Evolutionary conservation across 2,797 vertebrate genomes (phyloP).

Genomic region (Hafferia zeledoni): DNA sequence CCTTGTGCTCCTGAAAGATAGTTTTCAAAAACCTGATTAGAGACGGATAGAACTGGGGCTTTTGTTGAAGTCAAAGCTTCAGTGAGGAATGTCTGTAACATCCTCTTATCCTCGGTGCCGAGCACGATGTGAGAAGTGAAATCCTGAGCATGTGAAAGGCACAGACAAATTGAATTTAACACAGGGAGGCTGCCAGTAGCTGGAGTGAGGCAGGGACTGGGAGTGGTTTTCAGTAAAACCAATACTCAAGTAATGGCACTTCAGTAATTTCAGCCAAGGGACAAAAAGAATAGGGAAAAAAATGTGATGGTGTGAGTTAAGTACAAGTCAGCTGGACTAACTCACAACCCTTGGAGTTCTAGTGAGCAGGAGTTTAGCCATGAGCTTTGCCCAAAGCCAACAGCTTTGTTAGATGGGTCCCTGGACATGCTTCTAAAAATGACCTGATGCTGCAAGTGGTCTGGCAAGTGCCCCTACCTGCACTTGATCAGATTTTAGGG

Average conservation of each 20-base stretch:
- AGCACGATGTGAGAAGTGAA: not conserved
- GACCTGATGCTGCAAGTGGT: not conserved
- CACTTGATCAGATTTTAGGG: not conserved
- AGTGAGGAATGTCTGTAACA: not conserved
- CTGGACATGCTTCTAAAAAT: not conserved
- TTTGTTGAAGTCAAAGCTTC: conserved; percentile 9
- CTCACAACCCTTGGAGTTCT: not conserved
- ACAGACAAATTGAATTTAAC: not conserved
- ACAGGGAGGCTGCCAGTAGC: not conserved
- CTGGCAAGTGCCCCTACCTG: not conserved
- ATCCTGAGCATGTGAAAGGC: not conserved
- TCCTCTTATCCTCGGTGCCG: not conserved
- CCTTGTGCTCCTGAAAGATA: not conserved
- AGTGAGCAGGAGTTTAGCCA: not conserved
- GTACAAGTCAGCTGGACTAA: not conserved
- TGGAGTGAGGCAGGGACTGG: not conserved
- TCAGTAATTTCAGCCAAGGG: not conserved
- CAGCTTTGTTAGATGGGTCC: not conserved
- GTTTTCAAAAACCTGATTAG: conserved; percentile 37
- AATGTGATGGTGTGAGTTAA: not conserved
- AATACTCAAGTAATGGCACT: not conserved
- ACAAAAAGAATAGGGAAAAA: not conserved
- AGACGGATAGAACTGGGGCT: not conserved
- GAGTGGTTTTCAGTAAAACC: not conserved
- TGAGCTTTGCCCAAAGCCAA: not conserved